A percentile compares a stretch with the other conserved stretches of the same genome.
Evolutionary conservation across 2,888 invertebrate species (phyloP).

Genomic region (Fragum fragum): DNA sequence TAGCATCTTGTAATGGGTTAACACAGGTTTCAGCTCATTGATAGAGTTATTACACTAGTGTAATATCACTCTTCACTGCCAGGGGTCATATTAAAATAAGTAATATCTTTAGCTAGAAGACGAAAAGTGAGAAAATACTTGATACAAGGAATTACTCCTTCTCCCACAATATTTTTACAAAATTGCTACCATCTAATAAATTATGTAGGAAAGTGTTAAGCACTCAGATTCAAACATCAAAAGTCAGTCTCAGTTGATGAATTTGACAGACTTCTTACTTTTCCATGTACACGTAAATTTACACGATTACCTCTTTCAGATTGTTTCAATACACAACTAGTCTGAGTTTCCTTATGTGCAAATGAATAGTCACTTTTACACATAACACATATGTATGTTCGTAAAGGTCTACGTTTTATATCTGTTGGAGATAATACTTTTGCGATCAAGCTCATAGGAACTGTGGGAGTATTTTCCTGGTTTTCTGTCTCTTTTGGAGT

Average conservation of each 20-base stretch:
- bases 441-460: conserved; percentile 84
- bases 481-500: conserved; percentile 41
- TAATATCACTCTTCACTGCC: too few relatives aligned
- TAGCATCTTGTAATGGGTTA: too few relatives aligned
- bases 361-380: conserved; percentile 80
- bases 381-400: conserved; percentile 81
- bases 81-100: too few relatives aligned
- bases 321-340: conserved; percentile 60
- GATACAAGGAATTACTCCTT: too few relatives aligned
- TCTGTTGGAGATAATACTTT: conserved; percentile 82
- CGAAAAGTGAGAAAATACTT: too few relatives aligned
- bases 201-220: too few relatives aligned
- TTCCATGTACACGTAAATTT: conserved; percentile 61
- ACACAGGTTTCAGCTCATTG: too few relatives aligned
- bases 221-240: conserved; percentile 25
- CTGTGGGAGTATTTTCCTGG: conserved; percentile 63
- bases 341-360: conserved; percentile 81
- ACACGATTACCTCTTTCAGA: conserved; percentile 45
- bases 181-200: too few relatives aligned
- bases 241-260: conserved; percentile 79
- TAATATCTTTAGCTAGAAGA: too few relatives aligned
- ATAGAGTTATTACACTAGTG: too few relatives aligned
- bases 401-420: conserved; percentile 71
- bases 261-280: conserved; percentile 60
- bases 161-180: too few relatives aligned